These are phyloP conservation scores for Agelaius tricolor DNA, from an alignment of 2,113 vertebrate species.

Conservation along the genomic window DNA sequence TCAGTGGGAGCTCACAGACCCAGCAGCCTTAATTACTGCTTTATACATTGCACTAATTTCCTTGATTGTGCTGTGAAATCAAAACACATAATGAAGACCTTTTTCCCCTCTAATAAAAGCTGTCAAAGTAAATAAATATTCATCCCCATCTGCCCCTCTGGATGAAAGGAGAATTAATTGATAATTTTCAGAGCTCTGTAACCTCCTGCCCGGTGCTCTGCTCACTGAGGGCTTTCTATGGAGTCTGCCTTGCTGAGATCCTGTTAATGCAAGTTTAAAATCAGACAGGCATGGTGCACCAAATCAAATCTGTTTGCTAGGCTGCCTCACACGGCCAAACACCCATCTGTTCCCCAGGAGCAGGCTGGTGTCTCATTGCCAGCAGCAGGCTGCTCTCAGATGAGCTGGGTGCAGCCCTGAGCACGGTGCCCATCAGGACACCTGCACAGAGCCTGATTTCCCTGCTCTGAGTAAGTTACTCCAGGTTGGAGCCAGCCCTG, in stretches of 20 bases:
- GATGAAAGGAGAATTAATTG: slow-evolving; percentile 20
- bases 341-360: neutral
- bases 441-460: too few species aligned
- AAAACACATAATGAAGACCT: slow-evolving; percentile 46
- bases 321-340: neutral
- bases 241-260: neutral
- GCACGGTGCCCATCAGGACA: too few species aligned
- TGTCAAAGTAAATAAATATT: slow-evolving; percentile 73
- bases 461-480: too few species aligned
- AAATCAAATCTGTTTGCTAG: neutral
- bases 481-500: too few species aligned
- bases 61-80: slow-evolving; percentile 47
- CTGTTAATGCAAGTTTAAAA: neutral
- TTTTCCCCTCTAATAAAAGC: slow-evolving; percentile 13
- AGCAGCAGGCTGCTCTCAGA: neutral
- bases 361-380: neutral
- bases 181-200: slow-evolving; percentile 4
- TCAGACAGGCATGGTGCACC: neutral
- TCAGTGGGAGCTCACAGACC: neutral
- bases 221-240: neutral
- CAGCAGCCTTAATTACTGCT: slow-evolving; percentile 13
- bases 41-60: slow-evolving; percentile 33
- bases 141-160: slow-evolving; percentile 66
- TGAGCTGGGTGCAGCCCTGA: neutral
- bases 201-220: slow-evolving; percentile 1